Base-by-base conservation (phyloP, 2,113 vertebrate genomes). In the Heterochromis multidens region DNA sequence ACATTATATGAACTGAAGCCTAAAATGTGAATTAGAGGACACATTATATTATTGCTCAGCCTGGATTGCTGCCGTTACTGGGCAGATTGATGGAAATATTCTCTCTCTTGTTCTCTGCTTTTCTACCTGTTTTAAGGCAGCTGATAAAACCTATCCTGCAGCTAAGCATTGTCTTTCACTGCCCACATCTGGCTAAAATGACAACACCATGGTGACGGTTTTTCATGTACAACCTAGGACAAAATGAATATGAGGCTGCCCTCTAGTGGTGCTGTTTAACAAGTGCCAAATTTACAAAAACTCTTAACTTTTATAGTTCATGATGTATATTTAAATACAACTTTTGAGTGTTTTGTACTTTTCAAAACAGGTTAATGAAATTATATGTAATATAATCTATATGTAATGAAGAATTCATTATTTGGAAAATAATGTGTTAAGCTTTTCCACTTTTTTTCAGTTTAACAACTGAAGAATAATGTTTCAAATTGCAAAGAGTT, bases 401-500 rank as follows among this genome's bases (percentile, higher is more conserved):
- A 62, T 62, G 1, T 33, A n/a, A n/a, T n/a, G 6, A 37, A 37
- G 21, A 62, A 62, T 62, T 62, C 29, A 2, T 33, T 33, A 12
- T 33, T 35, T 31, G 10, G 3, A 2, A 2, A 13, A 13, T 0
- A 0, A 0, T n/a, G n/a, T n/a, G n/a, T n/a, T n/a, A n/a, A n/a
- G n/a, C n/a, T n/a, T n/a, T n/a, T n/a, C n/a, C n/a, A n/a, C n/a
- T n/a, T n/a, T n/a, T n/a, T n/a, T n/a, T n/a, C n/a, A n/a, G 16
- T 70, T 70, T 25, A 27, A 46, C 37, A 27, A 70, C 25, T 70
- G 23, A 70, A 70, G 63, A 46, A 70, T 43, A 70, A 27, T 43
- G 37, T 43, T 70, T 23, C 17, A 6, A 70, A 17, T 23, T 46
- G 37, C 23, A 6, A 70, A 13, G 0, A 23, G 43, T 70, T 43